Conservation (phyloP, 2,113 vertebrate species). For the Excalfactoria chinensis region DNA sequence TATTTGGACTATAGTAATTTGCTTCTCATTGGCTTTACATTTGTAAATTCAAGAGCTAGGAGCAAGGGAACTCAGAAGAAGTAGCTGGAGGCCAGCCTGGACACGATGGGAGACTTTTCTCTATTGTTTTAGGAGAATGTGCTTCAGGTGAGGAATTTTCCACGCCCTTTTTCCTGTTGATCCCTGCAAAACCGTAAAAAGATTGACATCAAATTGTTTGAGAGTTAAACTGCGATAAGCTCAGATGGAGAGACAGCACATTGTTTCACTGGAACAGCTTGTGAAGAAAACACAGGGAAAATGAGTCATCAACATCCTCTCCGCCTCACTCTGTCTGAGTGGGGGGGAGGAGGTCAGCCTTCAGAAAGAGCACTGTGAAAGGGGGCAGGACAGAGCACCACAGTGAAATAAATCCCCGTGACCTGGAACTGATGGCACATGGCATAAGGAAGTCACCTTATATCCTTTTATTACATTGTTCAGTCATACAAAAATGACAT, state of each 20-base stretch:
- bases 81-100: neutral
- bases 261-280: slow-evolving; percentile 30
- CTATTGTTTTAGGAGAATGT: neutral
- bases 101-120: neutral
- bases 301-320: slow-evolving; percentile 46
- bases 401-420: neutral
- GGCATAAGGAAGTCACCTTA: neutral
- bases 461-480: neutral
- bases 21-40: neutral
- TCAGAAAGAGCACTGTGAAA: neutral
- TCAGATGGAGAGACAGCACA: neutral
- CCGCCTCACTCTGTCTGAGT: neutral
- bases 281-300: slow-evolving; percentile 45
- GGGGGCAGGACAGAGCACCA: neutral
- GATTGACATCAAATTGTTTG: neutral
- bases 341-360: neutral
- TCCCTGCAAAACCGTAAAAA: neutral
- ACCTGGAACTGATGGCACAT: neutral
- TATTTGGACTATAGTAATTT: neutral
- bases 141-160: slow-evolving; percentile 1
- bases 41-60: neutral
- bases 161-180: slow-evolving; percentile 11
- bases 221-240: slow-evolving; percentile 6
- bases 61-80: neutral
- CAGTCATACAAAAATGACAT: neutral